A percentile compares a stretch with the other conserved stretches of the same genome.
phyloP scores from a whole-genome alignment of 2,888 invertebrate genomes.

The Cataglyphis albicans region DNA sequence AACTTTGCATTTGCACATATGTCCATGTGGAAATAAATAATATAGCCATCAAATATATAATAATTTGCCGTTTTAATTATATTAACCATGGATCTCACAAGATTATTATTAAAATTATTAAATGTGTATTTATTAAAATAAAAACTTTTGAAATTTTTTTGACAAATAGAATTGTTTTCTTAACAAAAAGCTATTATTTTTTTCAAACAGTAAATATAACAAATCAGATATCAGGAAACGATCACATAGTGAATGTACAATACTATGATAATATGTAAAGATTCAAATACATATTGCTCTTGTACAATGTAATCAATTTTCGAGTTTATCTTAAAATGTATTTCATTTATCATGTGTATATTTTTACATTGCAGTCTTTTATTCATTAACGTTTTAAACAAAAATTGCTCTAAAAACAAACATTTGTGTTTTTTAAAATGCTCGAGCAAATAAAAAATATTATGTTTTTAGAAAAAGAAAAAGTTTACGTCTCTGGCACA shows the following conservation, averaged over 20 bases:
- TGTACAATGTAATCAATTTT: slow-evolving; percentile 3
- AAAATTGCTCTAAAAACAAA: slow-evolving; percentile 45
- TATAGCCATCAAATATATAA: slow-evolving; percentile 2
- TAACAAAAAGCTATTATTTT: background rate
- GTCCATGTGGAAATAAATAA: slow-evolving; percentile 27
- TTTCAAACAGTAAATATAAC: background rate
- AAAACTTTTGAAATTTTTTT: slow-evolving; percentile 44
- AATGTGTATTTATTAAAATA: slow-evolving; percentile 61
- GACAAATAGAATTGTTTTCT: slow-evolving; percentile 11
- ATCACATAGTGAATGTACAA: slow-evolving; percentile 8
- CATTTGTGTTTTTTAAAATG: slow-evolving; percentile 50
- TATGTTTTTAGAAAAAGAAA: slow-evolving; percentile 23
- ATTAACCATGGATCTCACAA: background rate
- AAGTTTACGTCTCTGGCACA: slow-evolving; percentile 84
- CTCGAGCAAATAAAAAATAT: slow-evolving; percentile 53
- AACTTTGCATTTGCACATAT: slow-evolving; percentile 25
- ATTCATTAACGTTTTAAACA: slow-evolving; percentile 13
- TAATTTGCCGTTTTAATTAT: slow-evolving; percentile 7
- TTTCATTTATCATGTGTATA: slow-evolving; percentile 25
- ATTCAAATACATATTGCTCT: slow-evolving; percentile 53
- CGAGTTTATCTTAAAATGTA: background rate
- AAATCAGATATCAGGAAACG: slow-evolving; percentile 1
- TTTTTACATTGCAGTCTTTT: slow-evolving; percentile 58
- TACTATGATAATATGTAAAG: background rate
- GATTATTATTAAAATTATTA: slow-evolving; percentile 56